Percentiles rank a stretch among this genome's conserved stretches.
These are phyloP conservation scores for Drosophila santomea DNA, from an alignment of 1,140 invertebrate species.

Conservation along the genomic window DNA sequence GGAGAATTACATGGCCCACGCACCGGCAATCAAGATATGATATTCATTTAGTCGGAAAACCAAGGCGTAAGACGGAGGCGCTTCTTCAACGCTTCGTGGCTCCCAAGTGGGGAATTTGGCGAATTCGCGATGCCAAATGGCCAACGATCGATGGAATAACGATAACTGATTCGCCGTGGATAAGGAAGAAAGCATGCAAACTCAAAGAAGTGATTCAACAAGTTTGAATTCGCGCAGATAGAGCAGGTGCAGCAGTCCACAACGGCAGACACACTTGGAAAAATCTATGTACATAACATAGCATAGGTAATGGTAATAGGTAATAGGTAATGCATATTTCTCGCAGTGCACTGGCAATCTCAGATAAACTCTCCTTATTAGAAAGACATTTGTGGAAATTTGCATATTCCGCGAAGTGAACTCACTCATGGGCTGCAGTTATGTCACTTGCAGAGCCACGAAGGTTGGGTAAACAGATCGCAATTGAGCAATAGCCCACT, in stretches of 20 bases:
- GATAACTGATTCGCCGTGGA: constrained; percentile 32
- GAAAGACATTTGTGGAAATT: constrained; percentile 58
- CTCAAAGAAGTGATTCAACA: constrained; percentile 22
- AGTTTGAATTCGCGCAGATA: constrained; percentile 9
- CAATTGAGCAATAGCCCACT: constrained; percentile 26
- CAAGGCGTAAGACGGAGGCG: constrained; percentile 6
- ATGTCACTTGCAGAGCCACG: constrained; percentile 50
- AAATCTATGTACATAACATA: neutral
- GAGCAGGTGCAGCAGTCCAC: constrained; percentile 28
- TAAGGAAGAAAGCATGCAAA: constrained; percentile 32
- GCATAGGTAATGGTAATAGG: no score
- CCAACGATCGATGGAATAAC: constrained; percentile 41
- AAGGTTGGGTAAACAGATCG: constrained; percentile 72
- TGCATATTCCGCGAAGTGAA: constrained; percentile 35
- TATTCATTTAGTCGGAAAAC: constrained; percentile 64
- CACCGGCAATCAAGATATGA: constrained; percentile 59
- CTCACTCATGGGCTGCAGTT: constrained; percentile 38
- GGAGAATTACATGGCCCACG: constrained; percentile 63
- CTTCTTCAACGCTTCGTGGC: constrained; percentile 27
- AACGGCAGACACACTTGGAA: neutral
- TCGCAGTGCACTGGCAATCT: constrained; percentile 8
- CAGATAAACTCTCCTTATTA: constrained; percentile 28
- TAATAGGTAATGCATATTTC: constrained; percentile 3
- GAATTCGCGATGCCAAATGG: constrained; percentile 8
- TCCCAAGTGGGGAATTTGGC: neutral